A percentile compares a stretch with the other conserved stretches of the same genome.
These are phyloP conservation scores for Cervus canadensis DNA, from an alignment of 2,113 vertebrate genomes.

Conservation along the genomic window DNA sequence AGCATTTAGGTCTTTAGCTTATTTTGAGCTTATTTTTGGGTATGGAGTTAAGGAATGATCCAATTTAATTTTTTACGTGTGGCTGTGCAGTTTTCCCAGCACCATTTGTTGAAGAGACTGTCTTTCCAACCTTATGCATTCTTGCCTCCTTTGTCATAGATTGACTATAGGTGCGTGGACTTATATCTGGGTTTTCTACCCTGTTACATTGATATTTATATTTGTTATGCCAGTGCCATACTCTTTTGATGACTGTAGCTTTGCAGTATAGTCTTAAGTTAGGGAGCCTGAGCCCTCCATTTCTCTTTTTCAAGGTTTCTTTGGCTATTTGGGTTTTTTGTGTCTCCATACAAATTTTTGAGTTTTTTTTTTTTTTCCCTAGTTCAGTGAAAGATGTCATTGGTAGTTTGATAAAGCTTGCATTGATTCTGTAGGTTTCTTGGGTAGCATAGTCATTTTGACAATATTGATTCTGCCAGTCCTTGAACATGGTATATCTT, in stretches of 20 bases:
- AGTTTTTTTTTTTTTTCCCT: neutral
- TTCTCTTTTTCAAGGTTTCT: neutral
- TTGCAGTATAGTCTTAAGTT: neutral
- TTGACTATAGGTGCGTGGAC: neutral
- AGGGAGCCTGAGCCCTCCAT: neutral
- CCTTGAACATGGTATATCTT: neutral
- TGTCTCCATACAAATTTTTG: neutral
- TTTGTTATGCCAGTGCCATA: neutral
- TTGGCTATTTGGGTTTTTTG: neutral
- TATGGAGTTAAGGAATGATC: neutral
- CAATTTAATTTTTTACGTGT: neutral
- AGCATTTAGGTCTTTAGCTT: neutral
- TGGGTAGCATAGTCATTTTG: neutral
- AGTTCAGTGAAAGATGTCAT: neutral
- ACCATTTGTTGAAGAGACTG: neutral
- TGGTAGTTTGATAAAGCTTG: neutral
- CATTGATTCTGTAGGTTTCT: neutral
- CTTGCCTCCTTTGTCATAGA: neutral
- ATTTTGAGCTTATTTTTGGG: neutral
- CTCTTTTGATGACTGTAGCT: neutral
- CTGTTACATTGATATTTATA: neutral
- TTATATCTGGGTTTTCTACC: neutral
- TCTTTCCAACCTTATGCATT: neutral
- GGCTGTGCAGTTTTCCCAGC: neutral
- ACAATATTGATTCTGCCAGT: neutral